Evolutionary conservation across 2,113 vertebrate genomes (phyloP).

Genomic region (Neolamprologus fasciatus): DNA sequence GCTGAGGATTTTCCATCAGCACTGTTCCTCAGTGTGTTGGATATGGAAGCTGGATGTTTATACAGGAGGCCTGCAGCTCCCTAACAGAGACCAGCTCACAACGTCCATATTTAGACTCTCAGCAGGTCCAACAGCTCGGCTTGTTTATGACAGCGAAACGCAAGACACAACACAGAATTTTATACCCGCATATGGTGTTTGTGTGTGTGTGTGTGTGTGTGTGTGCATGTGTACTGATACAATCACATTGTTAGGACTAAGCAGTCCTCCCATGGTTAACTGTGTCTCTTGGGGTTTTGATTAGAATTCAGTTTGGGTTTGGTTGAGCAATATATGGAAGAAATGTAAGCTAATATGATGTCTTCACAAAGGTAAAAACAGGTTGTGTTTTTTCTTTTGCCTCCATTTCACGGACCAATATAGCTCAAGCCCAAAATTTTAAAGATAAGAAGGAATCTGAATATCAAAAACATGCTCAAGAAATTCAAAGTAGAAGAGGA

Average conservation of each 20-base stretch:
- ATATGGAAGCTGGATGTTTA: constrained; percentile 16
- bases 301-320: background rate
- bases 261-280: background rate
- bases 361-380: background rate
- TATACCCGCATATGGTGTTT: constrained; percentile 26
- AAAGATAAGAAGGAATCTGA: background rate
- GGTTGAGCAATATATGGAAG: background rate
- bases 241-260: background rate
- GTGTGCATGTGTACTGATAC: background rate
- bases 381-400: background rate
- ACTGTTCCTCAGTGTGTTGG: background rate
- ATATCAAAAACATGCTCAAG: background rate
- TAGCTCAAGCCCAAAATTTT: background rate
- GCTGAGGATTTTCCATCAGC: background rate
- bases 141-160: constrained; percentile 29
- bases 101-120: constrained; percentile 50
- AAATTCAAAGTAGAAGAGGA: background rate
- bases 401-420: background rate
- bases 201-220: background rate
- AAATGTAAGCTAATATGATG: background rate
- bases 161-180: constrained; percentile 10
- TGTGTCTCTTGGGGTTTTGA: background rate
- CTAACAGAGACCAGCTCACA: constrained; percentile 22
- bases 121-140: background rate
- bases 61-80: constrained; percentile 1